Evolutionary conservation across 1,140 invertebrate species (phyloP).

Genomic region (Drosophila auraria): DNA sequence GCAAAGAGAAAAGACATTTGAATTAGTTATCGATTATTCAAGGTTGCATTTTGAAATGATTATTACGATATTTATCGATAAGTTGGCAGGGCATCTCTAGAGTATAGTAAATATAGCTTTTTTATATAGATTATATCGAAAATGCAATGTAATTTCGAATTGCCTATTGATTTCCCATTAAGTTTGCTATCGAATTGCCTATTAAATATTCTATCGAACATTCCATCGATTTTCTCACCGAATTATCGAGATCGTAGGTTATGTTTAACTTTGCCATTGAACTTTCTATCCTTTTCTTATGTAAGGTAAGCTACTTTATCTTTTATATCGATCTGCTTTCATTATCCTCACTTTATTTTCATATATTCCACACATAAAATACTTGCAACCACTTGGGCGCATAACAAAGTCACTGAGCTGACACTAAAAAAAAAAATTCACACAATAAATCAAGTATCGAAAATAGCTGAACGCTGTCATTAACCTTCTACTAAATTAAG

Average conservation of each 20-base stretch:
- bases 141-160: no score
- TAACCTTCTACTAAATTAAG: conserved; percentile 59
- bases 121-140: no score
- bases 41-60: background rate
- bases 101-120: background rate
- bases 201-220: no score
- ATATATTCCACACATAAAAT: background rate
- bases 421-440: conserved; percentile 21
- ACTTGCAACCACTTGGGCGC: background rate
- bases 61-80: background rate
- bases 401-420: conserved; percentile 18
- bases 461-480: conserved; percentile 49
- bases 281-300: no score
- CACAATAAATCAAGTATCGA: conserved; percentile 42
- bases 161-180: no score
- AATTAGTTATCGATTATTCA: conserved; percentile 19
- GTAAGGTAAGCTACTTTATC: background rate
- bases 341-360: background rate
- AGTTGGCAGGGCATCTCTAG: background rate
- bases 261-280: no score
- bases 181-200: no score
- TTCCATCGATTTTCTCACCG: no score
- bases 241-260: no score
- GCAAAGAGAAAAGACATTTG: conserved; percentile 86
- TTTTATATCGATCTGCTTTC: background rate